phyloP scores from a whole-genome alignment of 2,113 vertebrate genomes.

The Thalassarche chlororhynchos region DNA sequence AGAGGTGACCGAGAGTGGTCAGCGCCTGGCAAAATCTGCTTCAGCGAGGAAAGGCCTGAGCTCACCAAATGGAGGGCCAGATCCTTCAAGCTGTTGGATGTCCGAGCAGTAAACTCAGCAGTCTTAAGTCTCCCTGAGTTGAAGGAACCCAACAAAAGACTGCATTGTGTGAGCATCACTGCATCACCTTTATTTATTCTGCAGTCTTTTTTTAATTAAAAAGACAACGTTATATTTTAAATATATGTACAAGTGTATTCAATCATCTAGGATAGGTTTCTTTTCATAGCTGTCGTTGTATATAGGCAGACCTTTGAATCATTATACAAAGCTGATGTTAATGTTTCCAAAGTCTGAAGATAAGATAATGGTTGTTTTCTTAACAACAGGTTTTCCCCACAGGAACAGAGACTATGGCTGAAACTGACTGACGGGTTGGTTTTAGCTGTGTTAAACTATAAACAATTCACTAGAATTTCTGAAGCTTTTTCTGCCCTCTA shows the following conservation, averaged over 20 bases:
- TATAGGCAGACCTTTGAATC: constrained; percentile 3
- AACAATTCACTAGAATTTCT: background rate
- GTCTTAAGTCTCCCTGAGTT: background rate
- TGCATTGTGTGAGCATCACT: background rate
- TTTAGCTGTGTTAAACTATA: background rate
- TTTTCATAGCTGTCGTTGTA: background rate
- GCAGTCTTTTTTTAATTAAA: background rate
- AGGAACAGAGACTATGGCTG: background rate
- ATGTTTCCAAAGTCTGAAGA: constrained; percentile 1
- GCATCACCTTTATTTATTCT: background rate
- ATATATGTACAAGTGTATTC: background rate
- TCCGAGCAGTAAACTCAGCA: background rate
- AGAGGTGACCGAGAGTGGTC: background rate
- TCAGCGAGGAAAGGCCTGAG: background rate
- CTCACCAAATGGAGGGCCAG: background rate
- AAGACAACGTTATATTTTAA: background rate
- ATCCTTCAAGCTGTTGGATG: background rate
- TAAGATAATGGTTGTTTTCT: constrained; percentile 32
- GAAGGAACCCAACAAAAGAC: background rate
- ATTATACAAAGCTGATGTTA: background rate
- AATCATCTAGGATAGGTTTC: background rate
- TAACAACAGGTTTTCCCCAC: background rate
- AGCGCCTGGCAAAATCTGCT: background rate
- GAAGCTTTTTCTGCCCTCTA: background rate
- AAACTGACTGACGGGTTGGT: background rate